Evolutionary conservation across 1,140 invertebrate species (phyloP).

Genomic region (Glossosoma conforme): DNA sequence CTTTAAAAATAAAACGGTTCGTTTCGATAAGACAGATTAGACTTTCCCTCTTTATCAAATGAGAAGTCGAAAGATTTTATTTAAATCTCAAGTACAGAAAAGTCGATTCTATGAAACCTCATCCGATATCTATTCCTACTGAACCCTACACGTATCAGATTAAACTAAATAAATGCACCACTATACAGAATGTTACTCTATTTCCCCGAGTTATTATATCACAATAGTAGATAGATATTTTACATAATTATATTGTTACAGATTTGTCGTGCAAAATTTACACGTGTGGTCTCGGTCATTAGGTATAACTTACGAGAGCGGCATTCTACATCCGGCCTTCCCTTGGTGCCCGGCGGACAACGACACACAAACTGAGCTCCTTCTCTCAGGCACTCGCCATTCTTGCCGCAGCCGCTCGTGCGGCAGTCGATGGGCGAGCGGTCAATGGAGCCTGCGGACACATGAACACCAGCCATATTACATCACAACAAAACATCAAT

Average conservation of each 20-base stretch:
- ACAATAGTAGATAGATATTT: slow-evolving; percentile 47
- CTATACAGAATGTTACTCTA: slow-evolving; percentile 32
- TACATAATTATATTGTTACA: slow-evolving; percentile 49
- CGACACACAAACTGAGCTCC: slow-evolving; percentile 76
- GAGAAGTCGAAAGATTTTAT: slow-evolving; percentile 17
- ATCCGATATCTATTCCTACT: slow-evolving; percentile 26
- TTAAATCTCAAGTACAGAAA: slow-evolving; percentile 21
- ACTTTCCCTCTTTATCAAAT: slow-evolving; percentile 24
- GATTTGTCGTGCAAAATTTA: slow-evolving; percentile 45
- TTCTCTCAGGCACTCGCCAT: slow-evolving; percentile 74
- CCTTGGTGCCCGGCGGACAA: slow-evolving; percentile 69
- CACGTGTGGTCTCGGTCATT: slow-evolving; percentile 37
- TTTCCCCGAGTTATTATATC: slow-evolving; percentile 40
- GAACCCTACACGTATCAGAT: slow-evolving; percentile 25
- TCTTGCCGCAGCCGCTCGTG: slow-evolving; percentile 73
- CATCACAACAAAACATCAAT: no score
- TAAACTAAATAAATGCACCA: slow-evolving; percentile 31
- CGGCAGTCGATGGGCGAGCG: slow-evolving; percentile 69
- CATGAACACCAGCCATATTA: no score
- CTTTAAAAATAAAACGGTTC: no score
- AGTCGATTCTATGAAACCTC: slow-evolving; percentile 27
- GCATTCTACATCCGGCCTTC: slow-evolving; percentile 69
- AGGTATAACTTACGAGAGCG: slow-evolving; percentile 65
- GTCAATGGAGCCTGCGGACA: slow-evolving; percentile 63
- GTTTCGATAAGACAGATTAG: slow-evolving; percentile 32